Base-by-base conservation (phyloP, 1,140 invertebrate species). In the Brachionus sp. region DNA sequence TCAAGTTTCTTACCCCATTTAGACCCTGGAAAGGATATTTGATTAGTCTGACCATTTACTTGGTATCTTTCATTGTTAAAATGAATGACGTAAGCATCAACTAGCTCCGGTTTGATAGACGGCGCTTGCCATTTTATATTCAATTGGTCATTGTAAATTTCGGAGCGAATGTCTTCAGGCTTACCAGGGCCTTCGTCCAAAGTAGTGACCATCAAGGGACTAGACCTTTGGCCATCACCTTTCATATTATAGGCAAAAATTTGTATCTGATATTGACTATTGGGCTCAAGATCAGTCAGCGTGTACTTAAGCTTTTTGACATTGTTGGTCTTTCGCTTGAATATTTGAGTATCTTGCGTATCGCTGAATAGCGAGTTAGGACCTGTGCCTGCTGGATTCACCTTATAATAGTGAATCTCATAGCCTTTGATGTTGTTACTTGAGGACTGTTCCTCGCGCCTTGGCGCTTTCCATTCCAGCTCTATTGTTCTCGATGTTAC, bases 231-330 rank as follows among this genome's bases (percentile, higher is more conserved):
- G 5, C 77, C 77, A 66, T 80, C 77, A 6, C 77, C 77, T 39
- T 66, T 57, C 77, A 80, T 80, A 37, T 80, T 80, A 29, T 80
- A 80, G 12, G 77, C 77, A 44, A 80, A 80, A 42, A 80, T 66
- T 80, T 80, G 77, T 23, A 80, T 62, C 35, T 80, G 33, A 9
- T 80, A 80, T 23, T 42, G 39, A n/a, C 33, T 80, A 66, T 80
- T 66, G 5, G 77, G 50, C 33, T 80, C 77, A 1, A 80, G 29
- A 42, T 66, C 77, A 44, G 50, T 66, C 19, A 80, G 23, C 9
- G 19, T 66, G 16, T 80, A 80, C 39, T 75, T 75, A 19, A 66
- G 6, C 50, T 64, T 57, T 66, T 62, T 57, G 10, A 80, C 19
- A 44, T 66, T 37, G 50, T 80, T 66, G 39, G 77, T 57, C 33